Evolutionary conservation across 2,888 invertebrate species (phyloP), one percentile per base, ranked within the genome.

Genomic region (Beris morrisii): DNA sequence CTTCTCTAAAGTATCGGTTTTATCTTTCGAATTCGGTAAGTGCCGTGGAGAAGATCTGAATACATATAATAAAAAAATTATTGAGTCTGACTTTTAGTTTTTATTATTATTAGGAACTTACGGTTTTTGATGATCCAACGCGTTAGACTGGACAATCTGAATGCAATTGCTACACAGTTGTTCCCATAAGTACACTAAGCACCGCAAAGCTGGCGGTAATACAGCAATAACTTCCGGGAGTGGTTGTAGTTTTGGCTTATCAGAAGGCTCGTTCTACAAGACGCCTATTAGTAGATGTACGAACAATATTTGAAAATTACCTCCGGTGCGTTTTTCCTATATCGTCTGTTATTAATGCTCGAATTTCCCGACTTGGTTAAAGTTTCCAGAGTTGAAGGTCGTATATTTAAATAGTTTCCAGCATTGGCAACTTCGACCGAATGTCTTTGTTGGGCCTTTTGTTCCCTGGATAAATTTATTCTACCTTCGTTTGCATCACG

Each of bases 161-260:
- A 87, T 79, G 71, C 87, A 88, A 74, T 84, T 87, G 4, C 82
- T 78, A 54, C 88, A 88, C 22, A 97, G 83, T 64, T 94, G 91
- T 75, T 96, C 95, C 97, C 97, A 97, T 38, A 96, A 82, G 65
- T 88, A 89, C 0, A 96, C 94, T 7, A 97, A 82, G 64, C 93
- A 92, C 63, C 93, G 90, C 56, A 96, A 79, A 0, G 95, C 94
- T 0, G 94, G 92, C 1, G 96, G 96, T 66, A 95, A 78, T 0
- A 92, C 90, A 12, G 89, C 87, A 2, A 92, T 88, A 1, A 79
- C 70, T 68, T 83, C 83, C 2, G 82, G 80, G 28, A 81, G 55
- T 4, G 82, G 77, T 48, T 81, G 81, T 4, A 79, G 67, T 70
- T 79, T 77, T 58, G 71, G 74, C 59, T 77, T 77, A 15, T 76